Conservation (phyloP, 2,888 invertebrate genomes). For the Epistrophella euchroma region DNA sequence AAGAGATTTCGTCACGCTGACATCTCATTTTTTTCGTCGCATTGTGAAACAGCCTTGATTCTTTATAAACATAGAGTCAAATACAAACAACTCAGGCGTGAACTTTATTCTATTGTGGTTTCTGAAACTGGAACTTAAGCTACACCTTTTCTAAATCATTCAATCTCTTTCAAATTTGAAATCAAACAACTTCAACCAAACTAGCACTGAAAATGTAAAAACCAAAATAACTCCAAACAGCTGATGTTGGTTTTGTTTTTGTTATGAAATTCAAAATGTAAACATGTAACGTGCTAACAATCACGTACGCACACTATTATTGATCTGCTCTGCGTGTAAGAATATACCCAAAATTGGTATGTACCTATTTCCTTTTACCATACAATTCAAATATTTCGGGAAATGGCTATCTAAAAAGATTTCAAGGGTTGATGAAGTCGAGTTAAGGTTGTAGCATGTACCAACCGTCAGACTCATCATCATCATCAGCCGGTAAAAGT, state of each 20-base stretch:
- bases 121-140: too few relatives aligned
- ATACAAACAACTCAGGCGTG: too few relatives aligned
- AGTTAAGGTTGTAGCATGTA: background rate
- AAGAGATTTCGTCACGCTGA: too few relatives aligned
- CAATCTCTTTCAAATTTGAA: conserved; percentile 27
- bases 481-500: background rate
- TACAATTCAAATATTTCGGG: background rate
- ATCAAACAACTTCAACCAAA: conserved; percentile 16
- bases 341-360: too few relatives aligned
- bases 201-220: background rate
- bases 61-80: too few relatives aligned
- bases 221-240: conserved; percentile 38
- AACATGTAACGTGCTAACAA: conserved; percentile 34
- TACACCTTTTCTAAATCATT: background rate
- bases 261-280: conserved; percentile 25
- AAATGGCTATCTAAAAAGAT: background rate
- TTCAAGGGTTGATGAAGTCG: conserved; percentile 18
- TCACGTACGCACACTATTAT: conserved; percentile 55
- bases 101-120: too few relatives aligned
- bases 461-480: background rate
- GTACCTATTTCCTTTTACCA: background rate
- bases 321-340: background rate
- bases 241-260: conserved; percentile 44
- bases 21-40: too few relatives aligned
- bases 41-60: too few relatives aligned